Base-by-base conservation (phyloP, 2,113 vertebrate genomes). In the Sorex fumeus region DNA sequence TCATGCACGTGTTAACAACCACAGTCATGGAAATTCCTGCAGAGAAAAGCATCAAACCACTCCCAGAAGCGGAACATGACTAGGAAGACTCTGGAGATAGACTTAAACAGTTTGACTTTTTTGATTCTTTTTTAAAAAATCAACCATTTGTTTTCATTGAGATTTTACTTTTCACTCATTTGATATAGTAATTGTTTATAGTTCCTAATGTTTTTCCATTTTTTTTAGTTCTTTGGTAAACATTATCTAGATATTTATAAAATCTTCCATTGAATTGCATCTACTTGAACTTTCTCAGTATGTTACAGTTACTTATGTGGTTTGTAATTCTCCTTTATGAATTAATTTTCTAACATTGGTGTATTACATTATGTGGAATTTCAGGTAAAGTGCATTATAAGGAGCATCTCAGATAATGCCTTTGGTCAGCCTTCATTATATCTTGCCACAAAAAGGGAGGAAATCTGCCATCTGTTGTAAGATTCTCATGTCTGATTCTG, bases 161-260 rank as follows among this genome's bases (percentile, higher is more conserved):
- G 11, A 27, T 88, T 27, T 66, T 57, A 25, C 25, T 79, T 86
- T 78, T 76, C 71, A 69, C 1, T 75, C 7, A 36, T 79, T 91
- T 4, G 9, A 12, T 53, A 18, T 53, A n/a, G 21, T 75, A 79
- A 86, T 57, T 45, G 34, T 8, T 69, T 80, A 21, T 23, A 60
- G 57, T 75, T 66, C 30, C 89, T 78, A 25, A 28, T 27, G 1
- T 30, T 87, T 90, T 77, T 40, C 18, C 7, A 64, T 23, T 60
- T 85, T 93, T 57, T 82, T 93, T 18, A 71, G 21, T 76, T 92
- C n/a, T 70, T 78, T 13, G 11, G 45, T 90, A 2, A 23, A 92
- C 23, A 84, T 76, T 57, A 70, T 77, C 67, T 53, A 30, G 28
- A 27, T 89, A 12, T 81, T 67, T 43, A 43, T 82, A 91, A 28